Evolutionary conservation across 2,888 invertebrate species (phyloP), one percentile per base, ranked within the genome.

Genomic region (Orthosia gracilis): DNA sequence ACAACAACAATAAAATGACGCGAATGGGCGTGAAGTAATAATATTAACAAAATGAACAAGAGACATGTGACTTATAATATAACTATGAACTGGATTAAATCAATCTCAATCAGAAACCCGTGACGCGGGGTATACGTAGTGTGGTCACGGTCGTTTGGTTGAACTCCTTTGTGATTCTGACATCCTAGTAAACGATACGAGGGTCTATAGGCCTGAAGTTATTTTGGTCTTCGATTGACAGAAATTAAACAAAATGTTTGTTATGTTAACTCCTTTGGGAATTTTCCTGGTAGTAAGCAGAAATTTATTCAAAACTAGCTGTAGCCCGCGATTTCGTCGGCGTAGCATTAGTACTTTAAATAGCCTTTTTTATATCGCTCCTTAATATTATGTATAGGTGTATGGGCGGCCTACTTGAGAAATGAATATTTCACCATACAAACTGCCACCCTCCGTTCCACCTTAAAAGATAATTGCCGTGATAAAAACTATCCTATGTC

Each of bases 51-150:
- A 69, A 67, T 73, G 55, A 66, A 61, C 58, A 62, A 63, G 54
- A 76, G 69, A 73, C 84, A 83, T 78, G 73, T 83, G 86, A 85
- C 78, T 73, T 67, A 62, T 76, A 66, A 77, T 71, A 55, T 76
- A 77, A 62, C 78, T 73, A 70, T 83, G 77, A 78, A 75, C 79
- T 73, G 79, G 67, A 75, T 78, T 73, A 74, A 80, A 86, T 87
- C 88, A 80, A 87, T 87, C 87, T 77, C 72, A 86, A 86, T 86
- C 71, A 76, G 31, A 65, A 68, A 64, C 64, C 67, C 76, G 77
- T 78, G 78, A 85, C 72, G 76, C 31, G 45, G 72, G 54, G 18
- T 58, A 54, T 69, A 76, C 62, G 58, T 76, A 57, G 57, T 49
- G 21, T 70, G 68, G 68, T 70, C 75, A 78, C 70, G 40, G 9